Evolutionary conservation across 2,888 invertebrate genomes (phyloP).

Genomic region (Papilio protenor): DNA sequence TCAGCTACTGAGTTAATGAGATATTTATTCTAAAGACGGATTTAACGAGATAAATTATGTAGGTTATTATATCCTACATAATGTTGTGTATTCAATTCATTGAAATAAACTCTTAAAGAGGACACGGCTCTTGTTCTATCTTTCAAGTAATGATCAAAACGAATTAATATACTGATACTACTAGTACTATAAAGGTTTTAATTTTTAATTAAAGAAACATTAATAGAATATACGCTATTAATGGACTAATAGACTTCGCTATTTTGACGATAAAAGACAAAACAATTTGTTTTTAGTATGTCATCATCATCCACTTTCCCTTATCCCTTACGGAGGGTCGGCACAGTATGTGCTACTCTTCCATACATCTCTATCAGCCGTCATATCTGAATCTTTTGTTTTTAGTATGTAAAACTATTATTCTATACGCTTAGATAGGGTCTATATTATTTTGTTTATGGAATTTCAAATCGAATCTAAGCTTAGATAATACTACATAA

Average conservation of each 20-base stretch:
- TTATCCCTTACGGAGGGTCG: too few species aligned
- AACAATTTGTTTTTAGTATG: background rate
- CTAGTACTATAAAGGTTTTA: too few species aligned
- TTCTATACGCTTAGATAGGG: background rate
- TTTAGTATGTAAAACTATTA: background rate
- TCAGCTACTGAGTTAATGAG: background rate
- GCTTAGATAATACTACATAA: background rate
- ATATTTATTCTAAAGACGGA: slow-evolving; percentile 9
- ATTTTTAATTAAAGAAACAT: too few species aligned
- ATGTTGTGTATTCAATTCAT: background rate
- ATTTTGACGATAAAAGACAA: too few species aligned
- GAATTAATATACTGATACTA: too few species aligned
- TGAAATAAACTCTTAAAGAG: background rate
- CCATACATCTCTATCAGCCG: too few species aligned
- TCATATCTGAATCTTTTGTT: too few species aligned
- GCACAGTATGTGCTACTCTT: too few species aligned
- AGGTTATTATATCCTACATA: background rate
- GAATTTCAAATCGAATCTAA: background rate
- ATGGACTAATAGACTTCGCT: too few species aligned
- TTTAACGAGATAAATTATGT: background rate
- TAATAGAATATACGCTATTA: too few species aligned
- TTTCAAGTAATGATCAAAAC: too few species aligned
- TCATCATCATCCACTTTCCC: too few species aligned
- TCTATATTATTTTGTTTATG: background rate
- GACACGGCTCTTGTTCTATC: background rate